Conservation (phyloP, 2,888 invertebrate species). For the Lampropteryx suffumata region DNA sequence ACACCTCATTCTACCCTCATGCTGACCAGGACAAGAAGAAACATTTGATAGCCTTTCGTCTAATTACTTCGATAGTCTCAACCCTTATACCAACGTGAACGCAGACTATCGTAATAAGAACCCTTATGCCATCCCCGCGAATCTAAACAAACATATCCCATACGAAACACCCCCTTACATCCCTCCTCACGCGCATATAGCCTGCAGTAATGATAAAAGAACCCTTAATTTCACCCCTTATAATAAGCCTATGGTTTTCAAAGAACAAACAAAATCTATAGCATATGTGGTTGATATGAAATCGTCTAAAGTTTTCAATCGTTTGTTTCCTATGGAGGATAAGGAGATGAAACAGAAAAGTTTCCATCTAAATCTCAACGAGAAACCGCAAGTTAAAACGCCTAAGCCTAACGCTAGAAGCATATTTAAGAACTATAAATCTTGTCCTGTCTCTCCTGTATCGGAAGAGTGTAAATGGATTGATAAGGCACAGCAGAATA, state of each 20-base stretch:
- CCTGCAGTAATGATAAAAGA: slow-evolving; percentile 45
- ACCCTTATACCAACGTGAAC: slow-evolving; percentile 57
- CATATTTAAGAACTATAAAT: slow-evolving; percentile 87
- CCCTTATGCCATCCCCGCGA: slow-evolving; percentile 79
- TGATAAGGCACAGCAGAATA: slow-evolving; percentile 64
- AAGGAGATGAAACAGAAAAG: slow-evolving; percentile 66
- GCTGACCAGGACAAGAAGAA: slow-evolving; percentile 76
- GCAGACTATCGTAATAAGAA: slow-evolving; percentile 72
- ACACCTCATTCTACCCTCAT: slow-evolving; percentile 47
- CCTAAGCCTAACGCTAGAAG: slow-evolving; percentile 71
- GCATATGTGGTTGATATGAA: slow-evolving; percentile 70
- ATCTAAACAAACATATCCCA: slow-evolving; percentile 70
- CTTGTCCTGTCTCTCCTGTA: slow-evolving; percentile 91
- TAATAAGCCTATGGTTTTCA: slow-evolving; percentile 60
- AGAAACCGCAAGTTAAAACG: slow-evolving; percentile 61
- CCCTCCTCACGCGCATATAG: slow-evolving; percentile 69
- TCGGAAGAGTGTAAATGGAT: slow-evolving; percentile 89
- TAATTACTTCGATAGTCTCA: slow-evolving; percentile 74
- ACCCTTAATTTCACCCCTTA: slow-evolving; percentile 51
- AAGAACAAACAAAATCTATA: slow-evolving; percentile 62
- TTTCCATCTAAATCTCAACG: slow-evolving; percentile 67
- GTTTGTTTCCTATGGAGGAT: slow-evolving; percentile 61
- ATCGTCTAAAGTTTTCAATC: slow-evolving; percentile 71
- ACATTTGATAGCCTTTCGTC: slow-evolving; percentile 70
- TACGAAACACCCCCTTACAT: slow-evolving; percentile 67